Conservation (phyloP, 2,888 invertebrate genomes). For the Trilocha varians region DNA sequence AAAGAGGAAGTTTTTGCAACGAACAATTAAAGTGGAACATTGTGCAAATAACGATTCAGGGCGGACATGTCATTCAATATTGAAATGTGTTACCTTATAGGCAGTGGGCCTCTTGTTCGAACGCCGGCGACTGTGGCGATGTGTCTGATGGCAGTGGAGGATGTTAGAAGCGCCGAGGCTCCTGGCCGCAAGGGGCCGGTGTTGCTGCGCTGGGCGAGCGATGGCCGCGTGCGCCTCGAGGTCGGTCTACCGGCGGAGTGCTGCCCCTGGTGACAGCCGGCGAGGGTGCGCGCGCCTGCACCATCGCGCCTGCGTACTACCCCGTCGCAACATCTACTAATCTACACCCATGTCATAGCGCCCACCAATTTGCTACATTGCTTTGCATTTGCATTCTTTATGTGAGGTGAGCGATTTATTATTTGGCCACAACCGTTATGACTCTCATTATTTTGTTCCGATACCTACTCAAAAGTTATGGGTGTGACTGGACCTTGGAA, state of each 20-base stretch:
- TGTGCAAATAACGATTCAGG: conserved; percentile 36
- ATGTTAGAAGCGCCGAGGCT: conserved; percentile 59
- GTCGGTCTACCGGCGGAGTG: conserved; percentile 67
- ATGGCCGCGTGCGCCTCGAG: conserved; percentile 56
- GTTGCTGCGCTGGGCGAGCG: conserved; percentile 60
- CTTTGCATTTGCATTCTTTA: conserved; percentile 25
- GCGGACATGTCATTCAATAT: conserved; percentile 35
- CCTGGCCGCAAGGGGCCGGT: conserved; percentile 69
- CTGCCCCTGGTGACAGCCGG: conserved; percentile 40
- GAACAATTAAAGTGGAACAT: conserved; percentile 32
- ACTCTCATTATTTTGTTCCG: no score
- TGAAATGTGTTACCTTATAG: conserved; percentile 51
- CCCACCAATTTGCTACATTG: conserved; percentile 7
- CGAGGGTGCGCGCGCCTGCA: conserved; percentile 48
- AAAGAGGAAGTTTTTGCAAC: conserved; percentile 15
- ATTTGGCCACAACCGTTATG: no score
- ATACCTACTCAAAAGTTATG: no score
- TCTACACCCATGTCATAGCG: no score
- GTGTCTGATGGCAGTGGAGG: conserved; percentile 38
- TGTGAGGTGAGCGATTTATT: conserved; percentile 27
- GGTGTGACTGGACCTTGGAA: no score
- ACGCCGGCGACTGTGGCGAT: conserved; percentile 58
- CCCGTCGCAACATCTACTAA: conserved; percentile 21
- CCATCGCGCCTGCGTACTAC: conserved; percentile 50
- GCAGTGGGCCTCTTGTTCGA: conserved; percentile 55